Conservation (phyloP, 2,113 vertebrate species). For the Sturnira hondurensis region DNA sequence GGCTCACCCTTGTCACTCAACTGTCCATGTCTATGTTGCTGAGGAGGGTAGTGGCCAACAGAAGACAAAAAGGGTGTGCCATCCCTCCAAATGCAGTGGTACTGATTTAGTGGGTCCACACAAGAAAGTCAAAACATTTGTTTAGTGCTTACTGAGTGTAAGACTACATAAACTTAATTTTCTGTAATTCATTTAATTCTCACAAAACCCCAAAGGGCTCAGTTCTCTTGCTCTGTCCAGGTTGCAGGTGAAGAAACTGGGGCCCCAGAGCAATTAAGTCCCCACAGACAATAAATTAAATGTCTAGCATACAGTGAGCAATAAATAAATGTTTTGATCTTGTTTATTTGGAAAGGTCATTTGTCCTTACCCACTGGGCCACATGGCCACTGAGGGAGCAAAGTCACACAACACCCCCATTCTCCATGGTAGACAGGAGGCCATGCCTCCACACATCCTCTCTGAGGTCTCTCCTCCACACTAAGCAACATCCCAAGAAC, state of each 20-base stretch:
- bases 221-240: neutral
- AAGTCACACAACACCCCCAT: neutral
- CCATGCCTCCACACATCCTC: rapidly evolving
- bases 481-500: neutral
- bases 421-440: rapidly evolving
- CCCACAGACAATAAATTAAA: neutral
- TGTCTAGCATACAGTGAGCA: neutral
- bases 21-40: rapidly evolving
- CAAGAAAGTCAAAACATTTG: neutral
- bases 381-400: rapidly evolving
- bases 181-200: neutral
- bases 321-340: neutral
- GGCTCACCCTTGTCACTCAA: neutral
- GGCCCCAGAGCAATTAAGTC: too few species aligned
- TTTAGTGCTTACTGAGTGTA: neutral
- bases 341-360: neutral
- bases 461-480: neutral
- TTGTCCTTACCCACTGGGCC: neutral
- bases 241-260: neutral
- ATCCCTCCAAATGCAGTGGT: neutral
- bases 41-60: neutral
- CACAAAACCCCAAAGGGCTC: neutral
- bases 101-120: neutral
- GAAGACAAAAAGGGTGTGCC: neutral
- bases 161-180: neutral